These are phyloP conservation scores for Gnatocerus cornutus DNA, from an alignment of 2,888 invertebrate species.

Conservation along the genomic window DNA sequence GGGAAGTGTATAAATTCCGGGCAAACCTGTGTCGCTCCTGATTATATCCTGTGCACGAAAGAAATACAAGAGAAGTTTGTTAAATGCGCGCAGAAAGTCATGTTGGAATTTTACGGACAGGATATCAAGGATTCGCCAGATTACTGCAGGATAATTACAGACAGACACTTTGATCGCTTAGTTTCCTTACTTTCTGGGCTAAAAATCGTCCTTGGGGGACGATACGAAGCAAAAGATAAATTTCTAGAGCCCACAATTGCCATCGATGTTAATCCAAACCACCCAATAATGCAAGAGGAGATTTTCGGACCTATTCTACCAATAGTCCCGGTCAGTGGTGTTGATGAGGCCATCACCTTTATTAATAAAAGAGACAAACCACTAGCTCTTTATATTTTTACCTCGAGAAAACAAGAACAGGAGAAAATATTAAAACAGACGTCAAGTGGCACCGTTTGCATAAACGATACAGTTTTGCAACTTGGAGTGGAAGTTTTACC, in stretches of 20 bases:
- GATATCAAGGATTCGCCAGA: constrained; percentile 87
- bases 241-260: constrained; percentile 92
- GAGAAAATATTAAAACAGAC: constrained; percentile 81
- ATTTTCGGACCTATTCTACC: constrained; percentile 98
- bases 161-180: constrained; percentile 75
- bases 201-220: constrained; percentile 86
- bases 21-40: constrained; percentile 97
- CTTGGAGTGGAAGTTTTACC: constrained; percentile 90
- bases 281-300: constrained; percentile 92
- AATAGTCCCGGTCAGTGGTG: constrained; percentile 85
- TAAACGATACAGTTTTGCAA: constrained; percentile 93
- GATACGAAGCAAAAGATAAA: constrained; percentile 81
- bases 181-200: constrained; percentile 79
- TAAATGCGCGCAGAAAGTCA: constrained; percentile 73
- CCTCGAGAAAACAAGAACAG: constrained; percentile 74
- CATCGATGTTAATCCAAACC: constrained; percentile 81
- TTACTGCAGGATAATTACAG: constrained; percentile 86
- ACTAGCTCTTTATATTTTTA: constrained; percentile 91
- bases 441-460: constrained; percentile 84
- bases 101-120: constrained; percentile 89
- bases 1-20: constrained; percentile 95
- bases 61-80: constrained; percentile 79
- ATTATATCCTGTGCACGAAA: constrained; percentile 90
- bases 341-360: constrained; percentile 92
- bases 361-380: constrained; percentile 94